Conservation (phyloP, 92 coral and sea anemone genomes). For the Porites rus region DNA sequence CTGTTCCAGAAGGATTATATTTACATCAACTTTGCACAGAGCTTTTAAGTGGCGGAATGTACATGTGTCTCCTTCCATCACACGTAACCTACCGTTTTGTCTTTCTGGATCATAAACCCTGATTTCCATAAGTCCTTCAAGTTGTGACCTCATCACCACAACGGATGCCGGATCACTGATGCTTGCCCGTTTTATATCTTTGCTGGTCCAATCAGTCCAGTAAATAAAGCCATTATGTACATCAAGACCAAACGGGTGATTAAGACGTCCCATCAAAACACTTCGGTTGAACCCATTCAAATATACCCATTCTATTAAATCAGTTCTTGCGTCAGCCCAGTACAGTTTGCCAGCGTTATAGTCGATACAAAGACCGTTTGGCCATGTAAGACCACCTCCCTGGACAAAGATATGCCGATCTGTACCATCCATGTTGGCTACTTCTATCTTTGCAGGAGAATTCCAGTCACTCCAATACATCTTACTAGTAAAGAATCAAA, state of each 20-base stretch:
- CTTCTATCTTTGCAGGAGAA: conserved; percentile 84
- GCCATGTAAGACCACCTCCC: conserved; percentile 80
- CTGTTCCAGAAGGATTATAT: too few relatives aligned
- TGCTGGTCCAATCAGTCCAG: conserved; percentile 88
- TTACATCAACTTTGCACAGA: too few relatives aligned
- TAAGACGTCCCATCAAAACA: conserved; percentile 55
- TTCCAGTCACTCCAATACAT: conserved; percentile 98
- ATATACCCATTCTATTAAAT: conserved; percentile 66
- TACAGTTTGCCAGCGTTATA: conserved; percentile 66
- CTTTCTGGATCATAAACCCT: conserved; percentile 69
- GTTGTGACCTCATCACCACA: conserved; percentile 69
- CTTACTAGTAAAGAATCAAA: conserved; percentile 38
- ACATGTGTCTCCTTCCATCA: neutral
- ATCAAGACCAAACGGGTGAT: conserved; percentile 91
- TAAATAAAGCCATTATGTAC: conserved; percentile 80
- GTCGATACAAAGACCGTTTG: conserved; percentile 91
- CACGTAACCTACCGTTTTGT: conserved; percentile 70
- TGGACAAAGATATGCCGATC: conserved; percentile 68
- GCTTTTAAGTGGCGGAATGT: too few relatives aligned
- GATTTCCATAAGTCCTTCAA: conserved; percentile 82
- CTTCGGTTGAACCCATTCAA: conserved; percentile 72
- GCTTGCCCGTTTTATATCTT: conserved; percentile 66
- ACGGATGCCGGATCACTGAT: conserved; percentile 53
- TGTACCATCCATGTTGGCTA: conserved; percentile 92
- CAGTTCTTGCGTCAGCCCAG: conserved; percentile 86